phyloP scores from a whole-genome alignment of 2,888 invertebrate genomes.

The Lithophane leautieri region DNA sequence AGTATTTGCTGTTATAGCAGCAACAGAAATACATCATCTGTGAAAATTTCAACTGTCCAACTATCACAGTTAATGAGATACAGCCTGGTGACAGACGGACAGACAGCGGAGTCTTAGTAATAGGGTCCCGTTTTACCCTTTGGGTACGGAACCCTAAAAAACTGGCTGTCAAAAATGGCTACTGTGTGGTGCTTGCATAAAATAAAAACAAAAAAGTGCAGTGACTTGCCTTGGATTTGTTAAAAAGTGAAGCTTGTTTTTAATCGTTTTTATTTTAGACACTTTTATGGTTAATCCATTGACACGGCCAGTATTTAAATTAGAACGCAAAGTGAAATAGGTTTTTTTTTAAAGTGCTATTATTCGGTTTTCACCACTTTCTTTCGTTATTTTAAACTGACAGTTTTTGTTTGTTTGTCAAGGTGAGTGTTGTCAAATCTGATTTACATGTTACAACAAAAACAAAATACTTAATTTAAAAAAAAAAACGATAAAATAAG shows the following conservation, averaged over 20 bases:
- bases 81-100: no score
- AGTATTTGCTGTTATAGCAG: no score
- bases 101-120: no score
- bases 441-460: background rate
- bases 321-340: conserved; percentile 3
- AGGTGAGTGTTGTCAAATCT: background rate
- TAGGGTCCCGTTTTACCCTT: no score
- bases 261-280: background rate
- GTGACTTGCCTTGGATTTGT: conserved; percentile 42
- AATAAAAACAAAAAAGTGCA: conserved; percentile 26
- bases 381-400: background rate
- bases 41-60: no score
- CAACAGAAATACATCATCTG: no score
- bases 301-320: background rate
- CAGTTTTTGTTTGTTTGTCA: background rate
- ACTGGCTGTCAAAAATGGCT: conserved; percentile 7
- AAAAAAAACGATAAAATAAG: background rate
- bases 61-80: no score
- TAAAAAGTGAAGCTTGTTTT: conserved; percentile 25
- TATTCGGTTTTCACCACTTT: background rate
- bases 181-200: conserved; percentile 29
- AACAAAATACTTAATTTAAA: no score
- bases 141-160: no score
- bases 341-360: background rate
- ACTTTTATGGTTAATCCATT: conserved; percentile 16